A percentile compares a stretch with the other conserved stretches of the same genome.
Evolutionary conservation across 2,113 vertebrate genomes (phyloP).

Genomic region (Platysternon megacephalum): DNA sequence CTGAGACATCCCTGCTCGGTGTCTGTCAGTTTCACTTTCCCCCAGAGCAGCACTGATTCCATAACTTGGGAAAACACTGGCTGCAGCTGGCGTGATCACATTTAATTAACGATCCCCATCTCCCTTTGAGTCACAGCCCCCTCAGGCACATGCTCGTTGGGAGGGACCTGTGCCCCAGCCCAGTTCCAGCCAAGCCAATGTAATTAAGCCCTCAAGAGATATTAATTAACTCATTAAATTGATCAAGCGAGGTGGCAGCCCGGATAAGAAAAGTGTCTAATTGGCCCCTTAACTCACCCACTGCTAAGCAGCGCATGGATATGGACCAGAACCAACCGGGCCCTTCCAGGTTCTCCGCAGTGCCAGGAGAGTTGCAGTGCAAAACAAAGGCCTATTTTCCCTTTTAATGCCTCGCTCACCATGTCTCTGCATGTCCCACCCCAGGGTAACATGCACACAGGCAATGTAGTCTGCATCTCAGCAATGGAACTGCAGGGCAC

Average conservation of each 20-base stretch:
- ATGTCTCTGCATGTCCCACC: background rate
- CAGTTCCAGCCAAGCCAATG: conserved; percentile 43
- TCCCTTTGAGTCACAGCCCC: background rate
- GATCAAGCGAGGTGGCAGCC: conserved; percentile 40
- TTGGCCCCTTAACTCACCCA: background rate
- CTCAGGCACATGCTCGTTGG: conserved; percentile 63
- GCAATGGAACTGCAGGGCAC: background rate
- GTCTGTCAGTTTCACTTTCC: background rate
- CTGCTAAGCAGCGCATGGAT: background rate
- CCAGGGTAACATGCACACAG: background rate
- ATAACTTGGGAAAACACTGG: background rate
- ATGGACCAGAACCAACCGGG: background rate
- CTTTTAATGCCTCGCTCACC: background rate
- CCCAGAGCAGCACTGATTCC: background rate
- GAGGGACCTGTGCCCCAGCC: conserved; percentile 48
- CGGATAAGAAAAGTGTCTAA: background rate
- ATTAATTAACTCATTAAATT: conserved; percentile 50
- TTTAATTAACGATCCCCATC: conserved; percentile 30
- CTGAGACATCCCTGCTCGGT: background rate
- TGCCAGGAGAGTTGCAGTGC: background rate
- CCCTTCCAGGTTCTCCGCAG: background rate
- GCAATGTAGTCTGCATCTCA: background rate
- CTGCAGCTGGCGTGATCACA: rapidly evolving
- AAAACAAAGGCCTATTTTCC: background rate
- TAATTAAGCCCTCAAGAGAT: conserved; percentile 30